A percentile compares a stretch with the other conserved stretches of the same genome.
Conservation (phyloP, 2,888 invertebrate genomes). For the Argyra leucocephala region DNA sequence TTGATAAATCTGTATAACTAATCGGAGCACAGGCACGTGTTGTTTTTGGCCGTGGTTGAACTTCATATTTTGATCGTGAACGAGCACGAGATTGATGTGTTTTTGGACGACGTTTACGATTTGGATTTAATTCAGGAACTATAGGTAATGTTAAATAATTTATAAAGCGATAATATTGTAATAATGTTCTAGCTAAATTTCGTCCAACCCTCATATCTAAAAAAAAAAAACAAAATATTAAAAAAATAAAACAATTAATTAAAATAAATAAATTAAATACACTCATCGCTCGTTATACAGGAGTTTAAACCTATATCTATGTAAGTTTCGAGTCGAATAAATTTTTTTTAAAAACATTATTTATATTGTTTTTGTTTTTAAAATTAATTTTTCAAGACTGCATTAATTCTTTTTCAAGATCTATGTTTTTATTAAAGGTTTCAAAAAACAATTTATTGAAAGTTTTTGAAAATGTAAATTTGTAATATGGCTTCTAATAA, state of each 20-base stretch:
- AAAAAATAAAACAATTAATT: not conserved
- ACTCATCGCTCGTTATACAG: not conserved
- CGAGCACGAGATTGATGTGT: constrained; percentile 40
- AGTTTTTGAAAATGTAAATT: too few relatives aligned
- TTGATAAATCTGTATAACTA: constrained; percentile 48
- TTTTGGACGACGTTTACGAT: constrained; percentile 36
- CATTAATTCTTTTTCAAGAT: too few relatives aligned
- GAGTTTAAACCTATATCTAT: not conserved
- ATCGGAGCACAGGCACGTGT: constrained; percentile 46
- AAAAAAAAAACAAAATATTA: constrained; percentile 15
- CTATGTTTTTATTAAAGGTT: too few relatives aligned
- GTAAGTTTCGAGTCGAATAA: not conserved
- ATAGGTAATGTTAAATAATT: constrained; percentile 54
- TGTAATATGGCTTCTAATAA: too few relatives aligned
- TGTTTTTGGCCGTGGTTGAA: constrained; percentile 44
- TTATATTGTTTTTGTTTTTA: too few relatives aligned
- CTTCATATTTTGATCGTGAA: constrained; percentile 41
- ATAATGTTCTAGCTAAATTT: constrained; percentile 63
- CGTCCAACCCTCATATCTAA: constrained; percentile 68
- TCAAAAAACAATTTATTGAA: too few relatives aligned
- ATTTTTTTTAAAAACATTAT: too few relatives aligned
- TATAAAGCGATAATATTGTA: constrained; percentile 70
- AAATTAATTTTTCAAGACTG: too few relatives aligned
- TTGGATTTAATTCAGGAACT: constrained; percentile 40
- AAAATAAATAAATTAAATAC: too few relatives aligned